These are phyloP conservation scores for Puffinus mauretanicus DNA, from an alignment of 2,113 vertebrate species.

Conservation along the genomic window DNA sequence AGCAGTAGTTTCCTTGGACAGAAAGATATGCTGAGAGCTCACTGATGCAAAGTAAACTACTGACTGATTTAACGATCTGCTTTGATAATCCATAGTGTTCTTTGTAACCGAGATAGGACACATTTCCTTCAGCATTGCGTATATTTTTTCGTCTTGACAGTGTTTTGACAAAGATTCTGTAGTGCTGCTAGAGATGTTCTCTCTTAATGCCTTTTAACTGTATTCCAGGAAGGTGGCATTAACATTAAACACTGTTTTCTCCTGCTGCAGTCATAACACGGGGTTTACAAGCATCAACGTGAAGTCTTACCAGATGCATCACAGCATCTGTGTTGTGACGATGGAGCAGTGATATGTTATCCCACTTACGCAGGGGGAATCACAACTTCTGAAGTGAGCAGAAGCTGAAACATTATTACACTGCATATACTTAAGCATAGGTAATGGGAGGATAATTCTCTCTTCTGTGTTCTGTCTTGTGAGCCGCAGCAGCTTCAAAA, in stretches of 20 bases:
- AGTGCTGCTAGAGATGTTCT: background rate
- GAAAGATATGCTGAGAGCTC: background rate
- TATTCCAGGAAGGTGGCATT: slow-evolving; percentile 8
- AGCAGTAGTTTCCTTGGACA: background rate
- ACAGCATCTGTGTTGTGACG: slow-evolving; percentile 10
- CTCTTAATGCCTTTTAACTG: slow-evolving; percentile 1
- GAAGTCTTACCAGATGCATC: slow-evolving; percentile 36
- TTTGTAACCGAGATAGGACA: background rate
- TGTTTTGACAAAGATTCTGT: slow-evolving; percentile 45
- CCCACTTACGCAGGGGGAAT: background rate
- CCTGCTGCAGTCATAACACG: slow-evolving; percentile 18
- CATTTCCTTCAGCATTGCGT: background rate
- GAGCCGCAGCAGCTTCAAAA: background rate
- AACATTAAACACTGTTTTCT: slow-evolving; percentile 27
- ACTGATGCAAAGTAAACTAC: background rate
- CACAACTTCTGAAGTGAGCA: slow-evolving; percentile 16
- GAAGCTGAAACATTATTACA: background rate
- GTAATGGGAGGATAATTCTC: background rate
- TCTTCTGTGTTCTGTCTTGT: background rate
- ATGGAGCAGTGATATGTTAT: background rate
- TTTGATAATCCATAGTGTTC: background rate
- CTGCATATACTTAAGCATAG: background rate
- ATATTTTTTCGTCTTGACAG: background rate
- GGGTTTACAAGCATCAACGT: background rate
- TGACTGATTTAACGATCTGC: background rate